phyloP scores from a whole-genome alignment of 2,888 invertebrate species.

The Anaspis maculata region DNA sequence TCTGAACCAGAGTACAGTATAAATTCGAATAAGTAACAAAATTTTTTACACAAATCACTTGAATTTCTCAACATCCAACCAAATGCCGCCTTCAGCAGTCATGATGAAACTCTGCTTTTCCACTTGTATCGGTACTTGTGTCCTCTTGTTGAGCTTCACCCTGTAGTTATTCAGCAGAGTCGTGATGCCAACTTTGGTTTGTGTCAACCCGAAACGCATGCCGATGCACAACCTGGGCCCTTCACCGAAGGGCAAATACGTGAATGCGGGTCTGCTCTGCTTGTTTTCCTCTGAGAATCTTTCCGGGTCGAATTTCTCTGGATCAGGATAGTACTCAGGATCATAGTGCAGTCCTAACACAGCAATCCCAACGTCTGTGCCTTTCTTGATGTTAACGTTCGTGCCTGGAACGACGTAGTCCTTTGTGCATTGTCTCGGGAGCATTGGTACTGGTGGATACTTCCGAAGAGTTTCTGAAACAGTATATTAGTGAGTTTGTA shows the following conservation, averaged over 20 bases:
- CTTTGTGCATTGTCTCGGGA: conserved; percentile 21
- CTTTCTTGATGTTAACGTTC: conserved; percentile 29
- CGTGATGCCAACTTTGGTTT: conserved; percentile 26
- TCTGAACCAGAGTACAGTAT: too few species aligned
- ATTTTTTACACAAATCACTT: too few species aligned
- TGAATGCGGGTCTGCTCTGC: conserved; percentile 5
- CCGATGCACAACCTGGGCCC: conserved; percentile 34
- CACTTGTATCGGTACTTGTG: conserved; percentile 21
- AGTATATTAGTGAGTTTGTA: too few species aligned
- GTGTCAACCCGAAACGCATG: conserved; percentile 29
- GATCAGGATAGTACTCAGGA: conserved; percentile 20
- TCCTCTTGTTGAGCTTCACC: conserved; percentile 23
- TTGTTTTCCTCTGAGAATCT: conserved; percentile 16
- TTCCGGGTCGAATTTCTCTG: conserved; percentile 21
- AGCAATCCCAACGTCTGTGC: conserved; percentile 30
- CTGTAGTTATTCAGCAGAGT: conserved; percentile 21
- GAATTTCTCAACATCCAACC: conserved; percentile 31
- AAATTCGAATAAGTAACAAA: too few species aligned
- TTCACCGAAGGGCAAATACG: conserved; percentile 32
- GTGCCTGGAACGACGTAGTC: conserved; percentile 29
- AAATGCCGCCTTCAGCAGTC: conserved; percentile 19
- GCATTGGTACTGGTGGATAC: conserved; percentile 29
- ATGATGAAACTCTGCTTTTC: conserved; percentile 14
- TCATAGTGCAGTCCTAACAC: conserved; percentile 16
- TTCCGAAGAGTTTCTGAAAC: conserved; percentile 36